Evolutionary conservation across 2,888 invertebrate species (phyloP), one percentile per base, ranked within the genome.

Genomic region (Leucozona laternaria): DNA sequence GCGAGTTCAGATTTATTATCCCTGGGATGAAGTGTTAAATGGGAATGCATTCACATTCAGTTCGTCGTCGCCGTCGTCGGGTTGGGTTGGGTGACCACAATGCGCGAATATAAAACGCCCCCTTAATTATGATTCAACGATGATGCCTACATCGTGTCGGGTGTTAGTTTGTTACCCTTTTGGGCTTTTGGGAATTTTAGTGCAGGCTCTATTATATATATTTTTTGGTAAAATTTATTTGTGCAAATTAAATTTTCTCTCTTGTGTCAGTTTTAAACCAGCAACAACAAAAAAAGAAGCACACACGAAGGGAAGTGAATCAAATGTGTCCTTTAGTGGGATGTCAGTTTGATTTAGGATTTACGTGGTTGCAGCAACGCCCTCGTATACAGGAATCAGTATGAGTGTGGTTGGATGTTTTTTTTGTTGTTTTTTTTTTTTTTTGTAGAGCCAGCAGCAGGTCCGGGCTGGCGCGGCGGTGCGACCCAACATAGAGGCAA

Each of bases 291-390:
- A 15, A 1, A 22, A 2, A 22, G 20, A 11, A 48, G 25, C 8
- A 43, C 5, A 45, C 28, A 45, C 2, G 17, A 45, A 45, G 68
- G 72, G 72, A 83, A 72, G 85, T 79, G 76, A 84, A 76, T 84
- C 76, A 80, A 84, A 84, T 81, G 81, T 82, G 86, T 86, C 78
- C 86, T 86, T 81, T 86, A 58, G 86, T 82, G 73, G 58, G 58
- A 75, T 86, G 86, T 86, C 86, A 82, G 78, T 78, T 70, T 86
- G 86, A 86, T 86, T 86, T 86, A 86, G 86, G 82, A 85, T 68
- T 85, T 81, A 81, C 81, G 77, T 77, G 79, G 77, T 50, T 80
- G 76, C 50, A 66, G 10, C 66, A 70, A 79, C 84, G 84, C 84
- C 84, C 64, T 80, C 76, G 70, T 60, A 62, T 48, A 45, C n/a